Percentiles rank a stretch among this genome's conserved stretches.
phyloP scores from a whole-genome alignment of 1,140 invertebrate genomes.

The Drosophila ananassae region DNA sequence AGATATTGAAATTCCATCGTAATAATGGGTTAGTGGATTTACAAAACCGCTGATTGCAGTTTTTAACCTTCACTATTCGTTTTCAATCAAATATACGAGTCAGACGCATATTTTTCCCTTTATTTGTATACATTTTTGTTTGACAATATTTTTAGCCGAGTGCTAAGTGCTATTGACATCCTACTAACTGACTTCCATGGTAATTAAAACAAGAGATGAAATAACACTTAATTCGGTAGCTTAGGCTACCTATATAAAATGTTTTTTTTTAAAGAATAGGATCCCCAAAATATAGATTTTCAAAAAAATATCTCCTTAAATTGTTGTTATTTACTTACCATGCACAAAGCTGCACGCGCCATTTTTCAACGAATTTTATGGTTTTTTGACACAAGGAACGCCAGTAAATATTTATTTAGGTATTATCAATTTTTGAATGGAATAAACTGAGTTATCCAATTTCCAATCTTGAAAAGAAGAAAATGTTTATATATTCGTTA shows the following conservation, averaged over 20 bases:
- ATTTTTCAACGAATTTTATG: conserved; percentile 73
- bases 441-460: conserved; percentile 71
- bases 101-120: conserved; percentile 55
- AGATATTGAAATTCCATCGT: conserved; percentile 1
- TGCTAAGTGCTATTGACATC: conserved; percentile 49
- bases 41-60: background rate
- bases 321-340: conserved; percentile 66
- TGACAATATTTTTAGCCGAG: conserved; percentile 44
- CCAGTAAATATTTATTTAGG: conserved; percentile 64
- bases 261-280: background rate
- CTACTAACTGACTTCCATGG: background rate
- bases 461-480: conserved; percentile 76
- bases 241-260: background rate
- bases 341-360: conserved; percentile 82
- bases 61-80: conserved; percentile 15
- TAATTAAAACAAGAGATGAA: conserved; percentile 16
- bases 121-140: conserved; percentile 57
- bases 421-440: conserved; percentile 58
- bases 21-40: conserved; percentile 8
- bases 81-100: conserved; percentile 41
- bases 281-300: background rate
- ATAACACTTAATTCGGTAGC: conserved; percentile 8
- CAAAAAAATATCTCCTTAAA: background rate
- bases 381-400: conserved; percentile 71
- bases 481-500: conserved; percentile 23